phyloP scores from a whole-genome alignment of 2,888 invertebrate genomes.

The Chymomyza fuscimana region DNA sequence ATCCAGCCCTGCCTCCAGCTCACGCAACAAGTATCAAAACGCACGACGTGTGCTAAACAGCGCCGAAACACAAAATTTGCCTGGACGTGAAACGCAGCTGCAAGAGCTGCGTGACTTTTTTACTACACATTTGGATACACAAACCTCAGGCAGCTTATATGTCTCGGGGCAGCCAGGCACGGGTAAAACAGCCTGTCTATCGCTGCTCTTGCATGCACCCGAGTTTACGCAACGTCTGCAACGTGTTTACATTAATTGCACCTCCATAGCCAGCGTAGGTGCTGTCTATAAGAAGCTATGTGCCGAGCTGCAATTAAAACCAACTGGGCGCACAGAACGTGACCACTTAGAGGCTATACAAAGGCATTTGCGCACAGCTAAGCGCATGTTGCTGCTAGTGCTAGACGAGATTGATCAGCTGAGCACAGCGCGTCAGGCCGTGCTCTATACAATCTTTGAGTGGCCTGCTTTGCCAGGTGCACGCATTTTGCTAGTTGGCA shows the following conservation, averaged over 20 bases:
- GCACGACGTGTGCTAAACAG: slow-evolving; percentile 78
- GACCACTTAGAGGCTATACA: slow-evolving; percentile 85
- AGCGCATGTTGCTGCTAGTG: slow-evolving; percentile 88
- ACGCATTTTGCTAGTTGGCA: slow-evolving; percentile 90
- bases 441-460: slow-evolving; percentile 95
- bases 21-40: slow-evolving; percentile 77
- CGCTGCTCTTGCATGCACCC: slow-evolving; percentile 85
- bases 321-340: slow-evolving; percentile 83
- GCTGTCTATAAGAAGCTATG: slow-evolving; percentile 90
- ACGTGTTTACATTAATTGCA: slow-evolving; percentile 89
- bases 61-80: slow-evolving; percentile 81
- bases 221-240: slow-evolving; percentile 81
- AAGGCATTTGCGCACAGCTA: slow-evolving; percentile 84
- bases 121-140: slow-evolving; percentile 83
- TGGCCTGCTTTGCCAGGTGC: slow-evolving; percentile 89
- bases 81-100: slow-evolving; percentile 91
- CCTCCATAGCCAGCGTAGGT: slow-evolving; percentile 90
- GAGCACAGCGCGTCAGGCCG: slow-evolving; percentile 88
- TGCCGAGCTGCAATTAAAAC: slow-evolving; percentile 84
- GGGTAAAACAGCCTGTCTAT: slow-evolving; percentile 93
- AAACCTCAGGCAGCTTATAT: slow-evolving; percentile 90
- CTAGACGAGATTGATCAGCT: slow-evolving; percentile 98
- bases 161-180: slow-evolving; percentile 98
- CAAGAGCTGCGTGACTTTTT: slow-evolving; percentile 86
- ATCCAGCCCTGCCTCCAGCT: slow-evolving; percentile 30